Base-by-base conservation (phyloP, 2,797 vertebrate species). In the Poliocrania exsul region DNA sequence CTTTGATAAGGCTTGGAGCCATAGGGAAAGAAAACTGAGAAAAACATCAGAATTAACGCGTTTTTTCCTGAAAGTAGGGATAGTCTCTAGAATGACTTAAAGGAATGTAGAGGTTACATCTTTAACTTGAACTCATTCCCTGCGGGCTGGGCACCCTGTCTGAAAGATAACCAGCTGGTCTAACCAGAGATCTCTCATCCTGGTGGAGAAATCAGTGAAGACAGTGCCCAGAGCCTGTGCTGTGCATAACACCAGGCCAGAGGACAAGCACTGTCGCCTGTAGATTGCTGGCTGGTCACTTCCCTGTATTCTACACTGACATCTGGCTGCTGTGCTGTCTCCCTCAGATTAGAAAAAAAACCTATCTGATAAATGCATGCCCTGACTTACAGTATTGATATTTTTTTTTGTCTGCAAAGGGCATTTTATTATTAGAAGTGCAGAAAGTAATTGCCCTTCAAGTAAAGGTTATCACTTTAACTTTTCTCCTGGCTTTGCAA, bases 371-470 rank as follows among this genome's bases (percentile, higher is more conserved):
- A 83, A 92, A 87, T 3, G 3, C 33, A 16, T 72, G 47, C 14
- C 28, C 37, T 81, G 56, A 51, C 25, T 90, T 93, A 53, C 2
- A 40, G 19, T 77, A 65, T 40, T 86, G 61, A 85, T 77, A 47
- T 13, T 0, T 44, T 51, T 70, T 62, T 47, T 28, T 15, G 11
- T 64, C 85, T 79, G 40, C 13, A 33, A 51, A 83, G 58, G 77
- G 14, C 65, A 37, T 75, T 67, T 90, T 86, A 62, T 91, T 86
- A 81, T 66, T 90, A 92, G 66, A 90, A 90, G 61, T 73, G 56
- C n/a, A 71, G 47, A 46, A 87, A 89, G 57, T 75, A 90, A 79
- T 91, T 94, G 50, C 50, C 93, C 88, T 92, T 96, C 70, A 65
- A 79, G 58, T 75, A 79, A 81, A 84, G 77, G 91, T 86, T 92